These are phyloP conservation scores for Scartelaos histophorus DNA, from an alignment of 2,113 vertebrate species.

Conservation along the genomic window DNA sequence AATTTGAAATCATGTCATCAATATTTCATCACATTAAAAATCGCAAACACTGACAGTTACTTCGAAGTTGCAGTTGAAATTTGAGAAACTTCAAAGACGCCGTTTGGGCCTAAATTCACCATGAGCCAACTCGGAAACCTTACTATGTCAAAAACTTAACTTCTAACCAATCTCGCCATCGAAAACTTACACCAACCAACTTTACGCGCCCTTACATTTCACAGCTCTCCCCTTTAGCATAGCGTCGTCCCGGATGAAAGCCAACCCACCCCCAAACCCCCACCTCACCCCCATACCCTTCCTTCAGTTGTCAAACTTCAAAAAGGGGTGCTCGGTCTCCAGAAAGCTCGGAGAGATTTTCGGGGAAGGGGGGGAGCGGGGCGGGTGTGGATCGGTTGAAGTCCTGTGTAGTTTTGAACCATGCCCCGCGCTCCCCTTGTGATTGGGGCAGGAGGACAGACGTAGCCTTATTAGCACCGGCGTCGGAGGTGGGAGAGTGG, in stretches of 20 bases:
- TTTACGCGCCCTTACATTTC: not conserved
- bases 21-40: too few species aligned
- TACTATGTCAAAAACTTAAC: not conserved
- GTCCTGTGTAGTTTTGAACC: constrained; percentile 33
- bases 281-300: constrained; percentile 38
- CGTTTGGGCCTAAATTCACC: too few species aligned
- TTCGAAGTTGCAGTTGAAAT: too few species aligned
- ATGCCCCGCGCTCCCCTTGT: constrained; percentile 40
- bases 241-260: constrained; percentile 64
- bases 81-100: too few species aligned
- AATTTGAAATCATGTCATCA: too few species aligned
- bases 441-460: constrained; percentile 51
- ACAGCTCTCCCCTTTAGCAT: constrained; percentile 50
- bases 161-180: constrained; percentile 14
- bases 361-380: not conserved
- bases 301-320: constrained; percentile 69
- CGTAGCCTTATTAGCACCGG: constrained; percentile 58
- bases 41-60: too few species aligned
- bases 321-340: constrained; percentile 64
- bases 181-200: constrained; percentile 4
- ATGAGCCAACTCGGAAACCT: not conserved
- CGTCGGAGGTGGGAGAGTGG: constrained; percentile 59
- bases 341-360: constrained; percentile 43
- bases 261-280: constrained; percentile 38
- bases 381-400: constrained; percentile 42